A percentile compares a stretch with the other conserved stretches of the same genome.
phyloP scores from a whole-genome alignment of 1,140 invertebrate species.

The Papilio aristodemus region DNA sequence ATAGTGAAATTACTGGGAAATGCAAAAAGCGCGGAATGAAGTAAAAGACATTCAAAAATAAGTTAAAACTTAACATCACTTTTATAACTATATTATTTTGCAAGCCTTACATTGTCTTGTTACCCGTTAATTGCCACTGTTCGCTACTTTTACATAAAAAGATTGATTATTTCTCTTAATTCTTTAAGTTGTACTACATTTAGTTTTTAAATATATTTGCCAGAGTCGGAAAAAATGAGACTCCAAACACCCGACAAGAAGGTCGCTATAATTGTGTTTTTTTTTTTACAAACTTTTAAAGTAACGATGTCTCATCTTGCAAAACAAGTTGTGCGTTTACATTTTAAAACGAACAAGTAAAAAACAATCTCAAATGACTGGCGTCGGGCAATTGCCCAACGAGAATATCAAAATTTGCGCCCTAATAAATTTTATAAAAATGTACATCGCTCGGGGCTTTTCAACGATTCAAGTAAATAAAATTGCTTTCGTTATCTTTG shows the following conservation, averaged over 20 bases:
- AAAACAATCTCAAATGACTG: constrained; percentile 28
- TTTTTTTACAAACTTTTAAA: constrained; percentile 2
- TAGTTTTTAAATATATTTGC: not conserved
- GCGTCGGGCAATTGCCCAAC: constrained; percentile 16
- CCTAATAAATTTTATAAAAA: constrained; percentile 9
- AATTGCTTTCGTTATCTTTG: not conserved
- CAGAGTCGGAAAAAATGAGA: constrained; percentile 7
- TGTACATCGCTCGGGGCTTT: not conserved
- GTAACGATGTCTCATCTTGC: constrained; percentile 13
- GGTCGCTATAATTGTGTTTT: not conserved
- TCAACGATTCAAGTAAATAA: not conserved
- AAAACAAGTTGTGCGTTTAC: constrained; percentile 22
- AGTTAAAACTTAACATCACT: too few relatives aligned
- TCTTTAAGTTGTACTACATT: not conserved
- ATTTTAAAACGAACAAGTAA: constrained; percentile 14
- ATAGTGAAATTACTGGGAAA: too few relatives aligned
- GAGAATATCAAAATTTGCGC: constrained; percentile 9
- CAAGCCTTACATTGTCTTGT: too few relatives aligned
- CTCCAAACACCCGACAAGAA: not conserved
- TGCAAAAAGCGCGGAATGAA: too few relatives aligned
- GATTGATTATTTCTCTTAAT: not conserved
- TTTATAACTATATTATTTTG: too few relatives aligned
- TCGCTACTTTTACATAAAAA: too few relatives aligned
- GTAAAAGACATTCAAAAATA: too few relatives aligned
- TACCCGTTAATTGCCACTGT: too few relatives aligned